Evolutionary conservation across 2,113 vertebrate species (phyloP), one percentile per base, ranked within the genome.

Genomic region (Semnornis frantzii): DNA sequence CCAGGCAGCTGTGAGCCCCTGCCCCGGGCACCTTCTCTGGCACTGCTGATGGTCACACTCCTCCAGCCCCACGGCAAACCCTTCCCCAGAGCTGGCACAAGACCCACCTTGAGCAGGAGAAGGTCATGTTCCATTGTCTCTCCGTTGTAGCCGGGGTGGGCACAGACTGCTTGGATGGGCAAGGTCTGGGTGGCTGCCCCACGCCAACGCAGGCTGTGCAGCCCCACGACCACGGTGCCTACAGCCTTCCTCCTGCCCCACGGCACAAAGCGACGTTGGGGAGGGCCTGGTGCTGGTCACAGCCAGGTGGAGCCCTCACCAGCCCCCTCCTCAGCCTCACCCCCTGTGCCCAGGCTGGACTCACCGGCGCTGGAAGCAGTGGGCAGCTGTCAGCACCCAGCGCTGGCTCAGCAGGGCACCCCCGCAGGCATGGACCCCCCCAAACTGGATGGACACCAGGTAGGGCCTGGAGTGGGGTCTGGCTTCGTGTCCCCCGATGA

Each of bases 401-500:
- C 15, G 17, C 1, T 0, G 10, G 30, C 82, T 15, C 82, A 97
- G 44, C 5, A 97, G 91, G 6, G 89, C 86, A 4, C 91, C 96
- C 55, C 95, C 94, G 0, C 97, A 97, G 6, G 0, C 0, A 11
- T 73, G 87, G 12, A 0, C 0, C 3, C 39, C 11, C 1, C 2
- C 0, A 1, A 19, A 1, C 87, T 54, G 94, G 5, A 97, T 14
- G 2, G 73, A 98, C 16, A 69, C 98, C 98, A 98, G 98, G 91
- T 98, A 98, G 30, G 97, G 98, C 78, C 94, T 96, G 9, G 98
- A 98, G 89, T 98, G 97, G 15, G 91, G 80, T 57, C 75, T 71
- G 28, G 97, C 94, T 19, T 95, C 92, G 2, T 1, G 88, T 3
- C 98, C 98, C 10, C 97, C 97, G 3, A 98, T 83, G 60, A 98